Evolutionary conservation across 2,888 invertebrate genomes (phyloP), one percentile per base, ranked within the genome.

Genomic region (Drosophila multiciliata): DNA sequence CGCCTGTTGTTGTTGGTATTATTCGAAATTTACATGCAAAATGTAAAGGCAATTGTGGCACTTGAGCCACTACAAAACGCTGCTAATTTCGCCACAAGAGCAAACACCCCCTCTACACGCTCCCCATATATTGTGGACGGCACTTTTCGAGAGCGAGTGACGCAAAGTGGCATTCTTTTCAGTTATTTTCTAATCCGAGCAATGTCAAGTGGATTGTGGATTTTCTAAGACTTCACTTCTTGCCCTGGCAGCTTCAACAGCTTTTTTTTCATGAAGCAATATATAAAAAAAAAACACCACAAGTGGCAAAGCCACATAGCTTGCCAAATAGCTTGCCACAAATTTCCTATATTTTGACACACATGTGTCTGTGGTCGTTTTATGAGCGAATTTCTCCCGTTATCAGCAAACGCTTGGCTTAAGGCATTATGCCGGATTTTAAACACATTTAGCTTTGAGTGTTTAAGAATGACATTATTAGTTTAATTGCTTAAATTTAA

Each of bases 31-130:
- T 75, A 61, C 84, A 78, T 83, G 66, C 75, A 81, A 83, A 78
- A 58, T 55, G 79, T 67, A 60, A 58, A 70, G 66, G 73, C 72
- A 82, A 85, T 87, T 82, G 76, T 73, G 61, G 59, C 78, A 75
- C 80, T 79, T 79, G 68, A 49, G 58, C 71, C 73, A 75, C 87
- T 84, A 77, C 66, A 87, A 87, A 87, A 80, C 66, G 70, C 66
- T 65, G 70, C 84, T 85, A 89, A 85, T 89, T 84, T 82, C 71
- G 58, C 66, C 71, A 75, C 73, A 67, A 75, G 75, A 79, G 71
- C 55, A 45, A 23, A 66, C 66, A 49, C 53, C 59, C 7, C 15
- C 6, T 8, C 53, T n/a, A 3, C 26, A 20, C 2, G 17, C 29
- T 17, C 6, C 15, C 33, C 20, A 26, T 36, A 23, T n/a, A 38